A percentile compares a stretch with the other conserved stretches of the same genome.
Evolutionary conservation across 2,888 invertebrate genomes (phyloP).

Genomic region (Scaptomyza reducta): DNA sequence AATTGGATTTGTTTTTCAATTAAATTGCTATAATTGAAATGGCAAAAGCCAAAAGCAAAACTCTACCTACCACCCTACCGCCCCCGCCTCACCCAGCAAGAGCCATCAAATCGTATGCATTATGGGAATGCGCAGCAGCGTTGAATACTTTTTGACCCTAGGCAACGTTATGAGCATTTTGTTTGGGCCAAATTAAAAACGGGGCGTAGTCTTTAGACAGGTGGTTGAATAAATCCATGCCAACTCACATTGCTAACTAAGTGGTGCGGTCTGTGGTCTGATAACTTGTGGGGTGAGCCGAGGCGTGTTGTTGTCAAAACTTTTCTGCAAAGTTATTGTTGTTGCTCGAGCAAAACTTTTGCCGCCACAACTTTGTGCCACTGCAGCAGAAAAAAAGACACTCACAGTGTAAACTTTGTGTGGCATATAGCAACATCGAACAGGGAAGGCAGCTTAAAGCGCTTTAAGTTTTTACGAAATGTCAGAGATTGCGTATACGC

Average conservation of each 20-base stretch:
- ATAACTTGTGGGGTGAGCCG: neutral
- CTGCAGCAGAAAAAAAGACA: constrained; percentile 36
- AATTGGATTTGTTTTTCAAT: constrained; percentile 73
- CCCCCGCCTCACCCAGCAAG: too few relatives aligned
- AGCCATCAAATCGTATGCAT: constrained; percentile 47
- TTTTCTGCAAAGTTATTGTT: constrained; percentile 70
- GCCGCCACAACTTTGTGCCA: constrained; percentile 23
- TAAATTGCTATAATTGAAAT: constrained; percentile 66
- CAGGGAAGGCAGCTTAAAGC: constrained; percentile 56
- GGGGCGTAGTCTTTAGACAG: constrained; percentile 48
- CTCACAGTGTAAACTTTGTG: constrained; percentile 43
- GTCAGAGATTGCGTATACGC: constrained; percentile 64
- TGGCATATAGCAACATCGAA: constrained; percentile 40
- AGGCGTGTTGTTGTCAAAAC: constrained; percentile 50
- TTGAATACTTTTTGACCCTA: constrained; percentile 46
- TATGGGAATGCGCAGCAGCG: constrained; percentile 54
- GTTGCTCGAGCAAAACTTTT: constrained; percentile 59
- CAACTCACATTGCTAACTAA: neutral
- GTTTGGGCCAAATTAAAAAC: constrained; percentile 24
- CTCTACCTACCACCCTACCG: too few relatives aligned
- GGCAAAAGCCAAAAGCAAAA: constrained; percentile 39
- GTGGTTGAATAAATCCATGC: constrained; percentile 35
- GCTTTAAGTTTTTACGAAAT: constrained; percentile 61
- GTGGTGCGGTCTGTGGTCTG: neutral
- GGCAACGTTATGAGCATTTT: constrained; percentile 48